Evolutionary conservation across 2,797 vertebrate genomes (phyloP), one percentile per base, ranked within the genome.

Genomic region (Molothrus aeneus): DNA sequence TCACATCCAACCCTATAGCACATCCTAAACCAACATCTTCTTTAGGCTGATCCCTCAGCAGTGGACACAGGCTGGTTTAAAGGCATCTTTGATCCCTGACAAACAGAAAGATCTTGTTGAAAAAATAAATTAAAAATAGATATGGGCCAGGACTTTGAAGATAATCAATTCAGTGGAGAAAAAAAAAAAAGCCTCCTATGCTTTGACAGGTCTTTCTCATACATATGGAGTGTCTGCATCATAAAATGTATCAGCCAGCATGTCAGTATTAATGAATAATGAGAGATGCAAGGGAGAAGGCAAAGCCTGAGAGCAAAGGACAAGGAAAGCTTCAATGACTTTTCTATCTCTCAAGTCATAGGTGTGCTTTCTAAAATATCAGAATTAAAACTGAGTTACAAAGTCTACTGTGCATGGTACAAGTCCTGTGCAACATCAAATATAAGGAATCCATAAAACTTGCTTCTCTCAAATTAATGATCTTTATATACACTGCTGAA

Each of bases 181-280:
- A 61, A 77, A n/a, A n/a, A n/a, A 42, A 40, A 80, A 63, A 53
- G 4, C 20, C 24, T 84, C 28, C 40, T 56, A 84, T 19, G 28
- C 26, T 92, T 90, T 94, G 53, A 69, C 47, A 84, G 45, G 43
- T 72, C 40, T 92, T 91, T 95, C 34, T 93, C 60, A 90, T 59
- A 68, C 16, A 84, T 36, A 50, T 19, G 72, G 73, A 94, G 32
- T 54, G 82, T n/a, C 78, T 80, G 72, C 77, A 69, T 69, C 64
- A 51, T 73, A 93, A 96, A 91, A 88, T 20, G 59, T 83, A 91
- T 72, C 88, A 89, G 51, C 63, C 78, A 79, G 20, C 38, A 26
- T 51, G 64, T 31, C 42, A 71, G 83, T 66, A 86, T 57, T 86
- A 80, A 68, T 66, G 48, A 81, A 75, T 47, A 87, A 88, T 26